A percentile compares a stretch with the other conserved stretches of the same genome.
phyloP scores from a whole-genome alignment of 2,797 vertebrate species.

The Sciaenops ocellatus region DNA sequence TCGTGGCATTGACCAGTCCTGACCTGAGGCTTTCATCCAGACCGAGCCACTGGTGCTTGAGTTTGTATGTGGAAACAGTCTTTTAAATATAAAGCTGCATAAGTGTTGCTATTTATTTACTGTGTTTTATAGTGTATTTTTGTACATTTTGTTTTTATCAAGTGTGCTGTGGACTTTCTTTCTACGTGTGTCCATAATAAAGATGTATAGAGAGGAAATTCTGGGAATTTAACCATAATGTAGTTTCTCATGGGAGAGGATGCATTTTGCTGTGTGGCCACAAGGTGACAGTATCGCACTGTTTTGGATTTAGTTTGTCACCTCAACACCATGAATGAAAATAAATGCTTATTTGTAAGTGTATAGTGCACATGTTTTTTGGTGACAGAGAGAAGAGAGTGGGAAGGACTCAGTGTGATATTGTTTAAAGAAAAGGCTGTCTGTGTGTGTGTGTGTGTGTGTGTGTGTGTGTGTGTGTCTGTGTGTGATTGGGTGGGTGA shows the following conservation, averaged over 20 bases:
- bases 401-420: not conserved
- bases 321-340: not conserved
- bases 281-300: conserved; percentile 37
- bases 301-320: not conserved
- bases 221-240: too few relatives aligned
- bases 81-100: too few relatives aligned
- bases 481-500: not conserved
- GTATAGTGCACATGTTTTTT: not conserved
- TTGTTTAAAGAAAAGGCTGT: not conserved
- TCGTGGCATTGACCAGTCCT: too few relatives aligned
- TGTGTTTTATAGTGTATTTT: too few relatives aligned
- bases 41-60: too few relatives aligned
- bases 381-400: not conserved
- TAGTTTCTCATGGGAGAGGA: not conserved
- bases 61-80: too few relatives aligned
- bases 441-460: not conserved
- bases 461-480: not conserved
- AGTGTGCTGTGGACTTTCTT: too few relatives aligned
- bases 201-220: too few relatives aligned
- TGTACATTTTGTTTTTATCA: too few relatives aligned
- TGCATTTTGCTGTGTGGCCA: conserved; percentile 29
- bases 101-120: too few relatives aligned
- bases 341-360: not conserved
- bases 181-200: too few relatives aligned
- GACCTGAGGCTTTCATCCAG: too few relatives aligned